phyloP scores from a whole-genome alignment of 2,113 vertebrate species.

The Sterna hirundo region DNA sequence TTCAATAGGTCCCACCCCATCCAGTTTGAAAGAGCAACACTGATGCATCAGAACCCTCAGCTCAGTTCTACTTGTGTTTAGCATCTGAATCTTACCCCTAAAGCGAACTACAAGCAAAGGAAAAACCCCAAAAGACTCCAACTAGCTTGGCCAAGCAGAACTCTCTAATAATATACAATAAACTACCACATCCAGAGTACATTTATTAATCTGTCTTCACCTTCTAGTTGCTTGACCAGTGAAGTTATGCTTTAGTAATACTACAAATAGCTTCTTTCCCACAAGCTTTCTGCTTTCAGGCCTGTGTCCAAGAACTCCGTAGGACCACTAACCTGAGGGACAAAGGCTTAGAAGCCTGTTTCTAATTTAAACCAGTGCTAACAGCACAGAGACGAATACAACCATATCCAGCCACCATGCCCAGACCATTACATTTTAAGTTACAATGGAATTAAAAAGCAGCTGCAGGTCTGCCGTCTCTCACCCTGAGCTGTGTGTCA shows the following conservation, averaged over 20 bases:
- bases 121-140: background rate
- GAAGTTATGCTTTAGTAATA: background rate
- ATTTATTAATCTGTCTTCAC: slow-evolving; percentile 55
- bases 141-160: background rate
- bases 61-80: background rate
- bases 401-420: background rate
- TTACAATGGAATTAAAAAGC: background rate
- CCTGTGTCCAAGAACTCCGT: slow-evolving; percentile 19
- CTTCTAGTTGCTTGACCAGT: slow-evolving; percentile 31
- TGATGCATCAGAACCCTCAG: background rate
- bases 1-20: background rate
- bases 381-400: background rate
- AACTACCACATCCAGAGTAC: slow-evolving; percentile 20
- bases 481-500: background rate
- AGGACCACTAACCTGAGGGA: slow-evolving; percentile 20
- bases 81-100: background rate
- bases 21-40: background rate
- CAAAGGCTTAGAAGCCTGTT: background rate
- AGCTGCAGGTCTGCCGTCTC: background rate
- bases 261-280: slow-evolving; percentile 50
- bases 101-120: background rate
- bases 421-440: background rate
- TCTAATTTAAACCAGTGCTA: slow-evolving; percentile 29
- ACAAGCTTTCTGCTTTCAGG: slow-evolving; percentile 26
- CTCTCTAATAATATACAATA: background rate